Base-by-base conservation (phyloP, 2,888 invertebrate species). In the Calliopum simillimum region DNA sequence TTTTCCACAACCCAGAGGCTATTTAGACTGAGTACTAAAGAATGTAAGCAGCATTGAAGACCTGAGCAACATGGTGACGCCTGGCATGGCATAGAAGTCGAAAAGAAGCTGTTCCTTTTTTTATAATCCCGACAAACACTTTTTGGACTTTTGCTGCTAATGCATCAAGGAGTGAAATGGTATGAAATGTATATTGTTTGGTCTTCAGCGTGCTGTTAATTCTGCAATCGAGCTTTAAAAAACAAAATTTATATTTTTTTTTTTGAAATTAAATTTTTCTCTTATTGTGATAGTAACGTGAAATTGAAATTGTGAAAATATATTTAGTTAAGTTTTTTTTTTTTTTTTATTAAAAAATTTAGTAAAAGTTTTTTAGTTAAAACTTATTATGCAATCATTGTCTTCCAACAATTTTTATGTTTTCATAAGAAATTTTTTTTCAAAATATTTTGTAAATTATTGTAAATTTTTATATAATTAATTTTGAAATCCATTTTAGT, bases 21-120 rank as follows among this genome's bases (percentile, higher is more conserved):
- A 33, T 8, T 33, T 33, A 33, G 33, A 33, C 33, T 33, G 33
- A 33, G 4, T 33, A 33, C 8, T n/a, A 33, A 33, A 33, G 33
- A 33, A 33, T 33, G 1, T 0, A 33, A 33, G 33, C 33, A 8
- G 8, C 8, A 6, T 33, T 33, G 33, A 33, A 33, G 33, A 8
- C 33, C 4, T 2, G 8, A 33, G 33, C 5, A 6, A 8, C 33
- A 33, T 8, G 1, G 8, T 8, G 33, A 33, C n/a, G n/a, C n/a
- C n/a, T n/a, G n/a, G n/a, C n/a, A n/a, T n/a, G 4, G 46, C 44
- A 16, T 23, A 11, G 2, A 14, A 23, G 67, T 67, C 69, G 74
- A 74, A 74, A 43, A 73, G 55, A 74, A 72, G 72, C 63, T 70
- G 69, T 70, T 71, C 70, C 25, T 73, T 68, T 33, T 41, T n/a